Conservation (phyloP, 2,113 vertebrate species). For the Ammospiza caudacuta region DNA sequence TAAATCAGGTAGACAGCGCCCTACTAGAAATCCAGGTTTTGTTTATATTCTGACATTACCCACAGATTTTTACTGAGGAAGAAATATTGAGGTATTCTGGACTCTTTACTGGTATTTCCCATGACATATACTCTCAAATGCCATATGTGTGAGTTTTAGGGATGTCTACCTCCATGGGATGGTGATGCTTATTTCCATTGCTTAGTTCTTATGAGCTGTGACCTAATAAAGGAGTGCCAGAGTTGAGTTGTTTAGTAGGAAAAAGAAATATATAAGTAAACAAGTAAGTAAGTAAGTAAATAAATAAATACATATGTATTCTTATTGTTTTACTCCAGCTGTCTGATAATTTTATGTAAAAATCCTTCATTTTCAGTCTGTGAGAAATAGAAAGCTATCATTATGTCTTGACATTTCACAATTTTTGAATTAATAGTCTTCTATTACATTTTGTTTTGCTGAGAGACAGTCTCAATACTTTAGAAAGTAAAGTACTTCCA, state of each 20-base stretch:
- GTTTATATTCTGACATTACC: not conserved
- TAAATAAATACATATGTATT: rapidly evolving
- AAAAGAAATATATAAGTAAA: not conserved
- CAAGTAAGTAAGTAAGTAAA: not conserved
- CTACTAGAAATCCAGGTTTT: not conserved
- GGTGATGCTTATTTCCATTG: not conserved
- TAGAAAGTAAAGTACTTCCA: not conserved
- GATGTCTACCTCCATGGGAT: not conserved
- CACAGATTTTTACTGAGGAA: not conserved
- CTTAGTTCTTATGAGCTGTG: not conserved
- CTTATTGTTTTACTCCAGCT: not conserved
- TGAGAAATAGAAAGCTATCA: not conserved
- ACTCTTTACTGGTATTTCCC: not conserved
- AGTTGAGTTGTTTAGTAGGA: not conserved
- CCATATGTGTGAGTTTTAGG: not conserved
- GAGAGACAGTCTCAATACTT: not conserved
- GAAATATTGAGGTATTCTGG: not conserved
- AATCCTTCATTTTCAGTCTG: not conserved
- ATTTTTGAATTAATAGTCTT: not conserved
- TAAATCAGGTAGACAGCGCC: not conserved
- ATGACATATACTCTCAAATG: not conserved
- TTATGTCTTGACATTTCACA: not conserved
- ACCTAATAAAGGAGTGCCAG: not conserved
- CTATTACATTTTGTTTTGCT: not conserved
- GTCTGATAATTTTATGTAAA: not conserved